Base-by-base conservation (phyloP, 2,888 invertebrate genomes). In the Clitarchus hookeri region DNA sequence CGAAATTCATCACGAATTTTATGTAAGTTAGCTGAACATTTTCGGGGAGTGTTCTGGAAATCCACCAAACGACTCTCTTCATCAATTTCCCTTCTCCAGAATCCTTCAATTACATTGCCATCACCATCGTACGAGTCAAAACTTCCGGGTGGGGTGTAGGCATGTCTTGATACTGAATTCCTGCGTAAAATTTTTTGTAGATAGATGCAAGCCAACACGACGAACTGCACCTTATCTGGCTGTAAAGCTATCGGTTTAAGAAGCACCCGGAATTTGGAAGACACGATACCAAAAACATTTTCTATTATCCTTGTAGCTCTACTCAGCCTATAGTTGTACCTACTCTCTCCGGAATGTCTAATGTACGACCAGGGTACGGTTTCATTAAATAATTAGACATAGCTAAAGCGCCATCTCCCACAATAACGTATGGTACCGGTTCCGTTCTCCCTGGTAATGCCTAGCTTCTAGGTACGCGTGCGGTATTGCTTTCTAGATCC, bases 351-450 rank as follows among this genome's bases (percentile, higher is more conserved):
- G 80, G 80, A 36, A 80, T 44, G 27, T 44, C 80, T 26, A 44
- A 44, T 44, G 23, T 27, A 80, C 36, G 80, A 26, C 80, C 25
- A 36, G 80, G 36, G 36, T 80, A 80, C 27, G 84, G 65, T 84
- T 54, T 26, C 54, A 54, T n/a, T n/a, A n/a, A n/a, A n/a, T n/a
- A n/a, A n/a, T n/a, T n/a, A n/a, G n/a, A n/a, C n/a, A n/a, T n/a
- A n/a, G 85, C 78, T n/a, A 85, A 85, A 25, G 85, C 85, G 25
- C 79, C 79, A 80, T 85, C 80, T 44, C 25, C n/a, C n/a, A 85
- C 80, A 25, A 85, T n/a, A 44, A 85, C 85, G 79, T 44, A 85
- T 19, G 85, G 85, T 23, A 80, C 48, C 23, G 13, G 80, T 36
- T 85, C 79, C 26, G 78, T 26, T 26, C 44, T 44, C 0, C 80